A percentile compares a stretch with the other conserved stretches of the same genome.
These are phyloP conservation scores for Drosophila bipectinata DNA, from an alignment of 1,140 invertebrate genomes.

Conservation along the genomic window DNA sequence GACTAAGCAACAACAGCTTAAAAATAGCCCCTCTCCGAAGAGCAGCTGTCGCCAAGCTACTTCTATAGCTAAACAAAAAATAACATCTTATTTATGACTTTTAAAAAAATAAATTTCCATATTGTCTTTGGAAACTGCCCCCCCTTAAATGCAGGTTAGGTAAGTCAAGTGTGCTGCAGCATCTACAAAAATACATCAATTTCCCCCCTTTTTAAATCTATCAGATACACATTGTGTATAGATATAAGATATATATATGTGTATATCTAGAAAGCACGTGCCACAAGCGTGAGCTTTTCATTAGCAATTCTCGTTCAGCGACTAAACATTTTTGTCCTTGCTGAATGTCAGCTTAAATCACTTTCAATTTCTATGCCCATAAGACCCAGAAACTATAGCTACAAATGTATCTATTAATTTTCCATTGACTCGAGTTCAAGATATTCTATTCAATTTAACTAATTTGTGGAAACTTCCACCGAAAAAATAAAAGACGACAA, in stretches of 20 bases:
- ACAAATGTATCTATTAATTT: conserved; percentile 45
- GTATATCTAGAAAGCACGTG: conserved; percentile 47
- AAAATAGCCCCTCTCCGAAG: conserved; percentile 2
- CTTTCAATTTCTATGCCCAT: conserved; percentile 52
- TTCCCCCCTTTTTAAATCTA: conserved; percentile 26
- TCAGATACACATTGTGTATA: conserved; percentile 55
- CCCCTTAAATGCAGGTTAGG: conserved; percentile 18
- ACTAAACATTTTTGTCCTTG: conserved; percentile 69
- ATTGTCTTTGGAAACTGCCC: background rate
- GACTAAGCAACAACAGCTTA: conserved; percentile 25
- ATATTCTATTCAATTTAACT: conserved; percentile 69
- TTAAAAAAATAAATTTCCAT: conserved; percentile 9
- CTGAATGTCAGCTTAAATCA: conserved; percentile 74
- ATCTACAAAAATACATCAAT: conserved; percentile 15
- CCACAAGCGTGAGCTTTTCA: conserved; percentile 59
- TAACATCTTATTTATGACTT: conserved; percentile 15
- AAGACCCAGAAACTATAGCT: background rate
- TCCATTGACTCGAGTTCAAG: conserved; percentile 33
- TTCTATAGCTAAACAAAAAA: conserved; percentile 31
- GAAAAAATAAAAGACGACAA: conserved; percentile 25
- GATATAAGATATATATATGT: conserved; percentile 1
- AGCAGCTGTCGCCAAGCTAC: conserved; percentile 31
- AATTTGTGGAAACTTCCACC: conserved; percentile 54
- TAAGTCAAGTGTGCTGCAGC: conserved; percentile 21
- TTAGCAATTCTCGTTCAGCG: conserved; percentile 27